These are phyloP conservation scores for Taeniopygia guttata DNA, from an alignment of 2,797 vertebrate genomes.

Conservation along the genomic window DNA sequence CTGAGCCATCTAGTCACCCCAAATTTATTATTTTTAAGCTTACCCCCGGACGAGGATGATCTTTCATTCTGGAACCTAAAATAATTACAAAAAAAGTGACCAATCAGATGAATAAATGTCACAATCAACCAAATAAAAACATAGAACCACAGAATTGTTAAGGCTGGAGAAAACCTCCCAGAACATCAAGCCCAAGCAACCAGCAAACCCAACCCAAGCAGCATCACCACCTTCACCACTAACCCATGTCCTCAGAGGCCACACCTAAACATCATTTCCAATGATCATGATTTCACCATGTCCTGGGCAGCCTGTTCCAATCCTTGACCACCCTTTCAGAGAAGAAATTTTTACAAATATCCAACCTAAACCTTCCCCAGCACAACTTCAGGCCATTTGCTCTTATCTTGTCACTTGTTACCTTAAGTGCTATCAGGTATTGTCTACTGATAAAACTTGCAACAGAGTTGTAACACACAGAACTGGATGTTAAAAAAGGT, in stretches of 20 bases:
- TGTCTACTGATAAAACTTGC: background rate
- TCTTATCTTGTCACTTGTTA: background rate
- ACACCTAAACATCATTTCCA: background rate
- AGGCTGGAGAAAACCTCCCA: background rate
- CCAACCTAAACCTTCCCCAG: background rate
- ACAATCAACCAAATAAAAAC: background rate
- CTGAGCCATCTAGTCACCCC: slow-evolving; percentile 68
- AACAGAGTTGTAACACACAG: background rate
- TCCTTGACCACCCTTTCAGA: background rate
- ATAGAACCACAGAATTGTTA: background rate
- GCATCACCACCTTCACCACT: background rate
- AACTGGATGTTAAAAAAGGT: background rate
- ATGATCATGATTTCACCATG: background rate
- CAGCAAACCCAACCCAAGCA: background rate
- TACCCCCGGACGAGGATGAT: slow-evolving; percentile 79
- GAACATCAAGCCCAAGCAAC: background rate
- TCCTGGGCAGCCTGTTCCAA: background rate
- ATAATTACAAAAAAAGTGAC: slow-evolving; percentile 16
- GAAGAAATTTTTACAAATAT: background rate
- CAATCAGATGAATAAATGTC: background rate
- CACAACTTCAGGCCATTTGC: background rate
- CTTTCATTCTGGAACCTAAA: slow-evolving; percentile 75
- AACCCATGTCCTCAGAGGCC: background rate
- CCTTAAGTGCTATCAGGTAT: background rate
- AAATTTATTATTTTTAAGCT: slow-evolving; percentile 75